These are phyloP conservation scores for Ptilorrhoa leucosticta DNA, from an alignment of 2,113 vertebrate species.

Conservation along the genomic window DNA sequence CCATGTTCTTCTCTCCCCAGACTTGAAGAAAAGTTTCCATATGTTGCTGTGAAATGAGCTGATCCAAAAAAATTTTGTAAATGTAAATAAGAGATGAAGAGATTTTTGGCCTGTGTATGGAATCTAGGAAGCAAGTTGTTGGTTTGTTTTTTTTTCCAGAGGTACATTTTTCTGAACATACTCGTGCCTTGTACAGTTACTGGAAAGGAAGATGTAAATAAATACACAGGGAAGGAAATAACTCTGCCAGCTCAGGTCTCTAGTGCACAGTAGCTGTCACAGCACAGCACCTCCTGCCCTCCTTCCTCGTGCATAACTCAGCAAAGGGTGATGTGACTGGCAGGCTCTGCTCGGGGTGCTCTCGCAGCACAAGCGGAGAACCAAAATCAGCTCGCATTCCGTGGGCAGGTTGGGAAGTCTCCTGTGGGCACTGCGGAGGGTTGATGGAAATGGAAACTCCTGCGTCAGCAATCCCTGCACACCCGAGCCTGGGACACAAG, in stretches of 20 bases:
- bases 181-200: neutral
- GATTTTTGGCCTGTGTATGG: neutral
- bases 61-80: neutral
- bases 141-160: neutral
- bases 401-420: neutral
- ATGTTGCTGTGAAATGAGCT: neutral
- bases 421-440: neutral
- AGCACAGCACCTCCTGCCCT: conserved; percentile 32
- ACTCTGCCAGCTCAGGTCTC: conserved; percentile 19
- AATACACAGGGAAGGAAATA: neutral
- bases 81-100: neutral
- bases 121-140: neutral
- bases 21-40: neutral
- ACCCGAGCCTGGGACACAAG: neutral
- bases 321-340: conserved; percentile 11
- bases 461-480: neutral
- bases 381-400: neutral
- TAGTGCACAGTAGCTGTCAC: conserved; percentile 3
- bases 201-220: conserved; percentile 17
- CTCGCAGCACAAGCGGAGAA: neutral
- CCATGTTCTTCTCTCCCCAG: neutral
- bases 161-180: neutral
- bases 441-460: neutral
- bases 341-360: neutral
- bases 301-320: conserved; percentile 23